A percentile compares a stretch with the other conserved stretches of the same genome.
These are phyloP conservation scores for Stratiolaelaps scimitus DNA, from an alignment of 1,140 invertebrate species.

Conservation along the genomic window DNA sequence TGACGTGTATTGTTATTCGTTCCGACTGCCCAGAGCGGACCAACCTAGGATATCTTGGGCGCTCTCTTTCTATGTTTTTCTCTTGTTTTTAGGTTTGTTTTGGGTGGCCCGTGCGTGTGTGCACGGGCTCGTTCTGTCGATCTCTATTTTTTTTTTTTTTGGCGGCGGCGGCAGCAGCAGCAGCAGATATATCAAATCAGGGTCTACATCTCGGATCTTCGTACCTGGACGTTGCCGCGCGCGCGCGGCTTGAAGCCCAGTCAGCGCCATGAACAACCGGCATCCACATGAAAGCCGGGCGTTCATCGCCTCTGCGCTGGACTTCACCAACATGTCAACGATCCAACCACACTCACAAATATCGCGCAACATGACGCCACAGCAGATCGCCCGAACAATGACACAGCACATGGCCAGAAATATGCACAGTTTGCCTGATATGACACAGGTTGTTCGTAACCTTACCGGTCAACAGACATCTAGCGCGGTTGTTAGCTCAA, in stretches of 20 bases:
- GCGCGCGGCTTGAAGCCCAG: neutral
- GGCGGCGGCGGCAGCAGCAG: no score
- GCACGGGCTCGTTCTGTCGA: no score
- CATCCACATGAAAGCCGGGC: slow-evolving; percentile 20
- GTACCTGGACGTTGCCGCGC: neutral
- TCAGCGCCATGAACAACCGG: slow-evolving; percentile 20
- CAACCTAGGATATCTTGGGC: no score
- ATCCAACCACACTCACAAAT: slow-evolving; percentile 14
- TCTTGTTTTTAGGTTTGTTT: no score
- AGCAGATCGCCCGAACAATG: slow-evolving; percentile 20
- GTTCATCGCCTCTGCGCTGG: slow-evolving; percentile 4
- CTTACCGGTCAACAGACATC: slow-evolving; percentile 6
- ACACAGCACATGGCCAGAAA: slow-evolving; percentile 25
- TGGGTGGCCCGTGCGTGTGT: no score
- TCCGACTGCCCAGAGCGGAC: no score
- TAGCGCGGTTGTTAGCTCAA: neutral
- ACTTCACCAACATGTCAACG: slow-evolving; percentile 23
- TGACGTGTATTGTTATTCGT: no score
- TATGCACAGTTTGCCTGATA: slow-evolving; percentile 5
- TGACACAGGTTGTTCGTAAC: slow-evolving; percentile 17
- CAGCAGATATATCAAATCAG: no score
- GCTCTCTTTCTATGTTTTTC: no score
- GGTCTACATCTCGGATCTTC: no score
- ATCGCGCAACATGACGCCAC: slow-evolving; percentile 22
- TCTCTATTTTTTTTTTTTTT: no score